Base-by-base conservation (phyloP, 2,797 vertebrate genomes). In the Notolabrus celidotus region DNA sequence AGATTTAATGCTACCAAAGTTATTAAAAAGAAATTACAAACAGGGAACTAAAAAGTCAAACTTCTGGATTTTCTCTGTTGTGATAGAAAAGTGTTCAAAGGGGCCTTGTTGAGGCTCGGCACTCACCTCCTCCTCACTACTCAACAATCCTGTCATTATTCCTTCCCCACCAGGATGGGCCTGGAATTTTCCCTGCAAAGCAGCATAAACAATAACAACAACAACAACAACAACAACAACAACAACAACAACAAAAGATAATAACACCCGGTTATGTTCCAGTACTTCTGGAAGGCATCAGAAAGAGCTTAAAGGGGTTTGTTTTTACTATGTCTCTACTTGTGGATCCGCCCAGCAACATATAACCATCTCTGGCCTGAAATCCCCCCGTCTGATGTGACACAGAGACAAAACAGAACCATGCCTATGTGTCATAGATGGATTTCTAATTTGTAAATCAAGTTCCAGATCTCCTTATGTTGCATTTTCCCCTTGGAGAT, bases 131-230 rank as follows among this genome's bases (percentile, higher is more conserved):
- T 82, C 83, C 67, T 78, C 62, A 53, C 67, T n/a, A 31, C 78
- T 76, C 65, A 77, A 90, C 90, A 92, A 87, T 90, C 80, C 67
- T 79, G 61, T 90, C 80, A 88, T 93, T 93, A 91, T 91, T 85
- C 53, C 59, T 66, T 78, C 49, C 33, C 51, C 62, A 71, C 57
- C 71, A 71, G 85, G 91, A 88, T 91, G 92, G 88, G 86, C 74
- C 61, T 52, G 90, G 89, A 92, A 92, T 92, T 86, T 85, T 85
- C 71, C 77, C 75, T 63, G 56, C 53, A 75, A 77, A 89, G 78
- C 74, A 65, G 49, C 59, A 64, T 49, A 80, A 87, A 89, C 79
- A 86, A 86, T 77, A 82, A 86, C 85, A 27, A 27, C 27, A 27
- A 6, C 29, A 31, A 31, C 29, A 8, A 7, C 29, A 31, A 31